A percentile compares a stretch with the other conserved stretches of the same genome.
These are phyloP conservation scores for Eulemur albifrons DNA, from an alignment of 2,797 vertebrate species.

Conservation along the genomic window DNA sequence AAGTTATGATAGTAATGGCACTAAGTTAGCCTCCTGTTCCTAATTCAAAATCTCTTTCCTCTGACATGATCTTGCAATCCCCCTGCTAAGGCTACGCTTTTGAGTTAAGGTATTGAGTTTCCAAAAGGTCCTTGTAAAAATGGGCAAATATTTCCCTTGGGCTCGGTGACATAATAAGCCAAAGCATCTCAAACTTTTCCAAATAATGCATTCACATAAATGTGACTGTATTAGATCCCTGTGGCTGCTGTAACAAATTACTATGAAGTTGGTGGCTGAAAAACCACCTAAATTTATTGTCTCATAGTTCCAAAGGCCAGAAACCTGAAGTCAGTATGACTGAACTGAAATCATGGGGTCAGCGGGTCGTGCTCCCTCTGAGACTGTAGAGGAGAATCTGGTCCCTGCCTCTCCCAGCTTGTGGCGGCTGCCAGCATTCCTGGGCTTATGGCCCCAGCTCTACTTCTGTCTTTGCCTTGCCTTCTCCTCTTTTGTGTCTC, in stretches of 20 bases:
- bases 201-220: neutral
- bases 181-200: neutral
- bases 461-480: neutral
- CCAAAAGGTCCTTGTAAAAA: neutral
- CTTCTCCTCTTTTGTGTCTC: neutral
- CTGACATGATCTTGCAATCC: neutral
- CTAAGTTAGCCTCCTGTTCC: neutral
- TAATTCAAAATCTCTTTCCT: neutral
- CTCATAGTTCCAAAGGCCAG: neutral
- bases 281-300: neutral
- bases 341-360: neutral
- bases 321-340: neutral
- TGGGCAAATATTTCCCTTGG: neutral
- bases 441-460: neutral
- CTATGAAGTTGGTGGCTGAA: neutral
- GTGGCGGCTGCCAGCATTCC: neutral
- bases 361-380: neutral
- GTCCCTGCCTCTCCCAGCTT: neutral
- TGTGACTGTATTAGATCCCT: neutral
- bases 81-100: neutral
- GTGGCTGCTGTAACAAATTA: neutral
- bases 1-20: neutral
- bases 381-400: neutral
- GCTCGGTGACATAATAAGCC: neutral
- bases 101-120: neutral